These are phyloP conservation scores for Andricus quercusramuli DNA, from an alignment of 2,888 invertebrate species.

Conservation along the genomic window DNA sequence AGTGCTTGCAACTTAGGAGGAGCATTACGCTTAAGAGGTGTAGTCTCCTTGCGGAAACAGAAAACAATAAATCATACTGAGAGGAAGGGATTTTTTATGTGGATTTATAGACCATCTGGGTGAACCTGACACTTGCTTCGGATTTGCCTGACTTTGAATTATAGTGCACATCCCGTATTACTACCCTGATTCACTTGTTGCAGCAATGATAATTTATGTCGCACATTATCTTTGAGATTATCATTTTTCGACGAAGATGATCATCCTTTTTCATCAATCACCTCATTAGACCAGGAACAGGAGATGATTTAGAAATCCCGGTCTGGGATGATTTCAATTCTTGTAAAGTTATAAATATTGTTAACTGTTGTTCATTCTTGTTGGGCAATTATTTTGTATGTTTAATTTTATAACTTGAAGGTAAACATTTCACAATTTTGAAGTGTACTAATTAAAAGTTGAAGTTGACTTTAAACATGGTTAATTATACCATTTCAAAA, in stretches of 20 bases:
- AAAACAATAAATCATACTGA: constrained; percentile 15
- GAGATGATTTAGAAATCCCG: not conserved
- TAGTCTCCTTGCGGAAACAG: constrained; percentile 11
- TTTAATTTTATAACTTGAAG: no score
- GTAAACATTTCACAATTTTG: no score
- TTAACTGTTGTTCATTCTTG: no score
- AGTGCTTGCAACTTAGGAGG: not conserved
- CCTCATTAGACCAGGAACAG: not conserved
- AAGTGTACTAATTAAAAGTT: no score
- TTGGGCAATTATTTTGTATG: no score
- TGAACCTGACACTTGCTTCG: not conserved
- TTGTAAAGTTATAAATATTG: not conserved
- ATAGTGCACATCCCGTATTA: not conserved
- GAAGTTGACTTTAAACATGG: no score
- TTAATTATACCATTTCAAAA: no score
- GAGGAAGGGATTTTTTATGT: constrained; percentile 12
- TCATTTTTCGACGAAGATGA: not conserved
- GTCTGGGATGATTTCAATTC: not conserved
- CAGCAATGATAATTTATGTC: not conserved
- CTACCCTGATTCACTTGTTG: not conserved
- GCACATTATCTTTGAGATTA: not conserved
- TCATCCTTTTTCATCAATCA: not conserved
- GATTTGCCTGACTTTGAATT: not conserved
- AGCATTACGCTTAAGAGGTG: constrained; percentile 1
- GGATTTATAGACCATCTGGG: not conserved